Base-by-base conservation (phyloP, 2,113 vertebrate species). In the Vicugna pacos region DNA sequence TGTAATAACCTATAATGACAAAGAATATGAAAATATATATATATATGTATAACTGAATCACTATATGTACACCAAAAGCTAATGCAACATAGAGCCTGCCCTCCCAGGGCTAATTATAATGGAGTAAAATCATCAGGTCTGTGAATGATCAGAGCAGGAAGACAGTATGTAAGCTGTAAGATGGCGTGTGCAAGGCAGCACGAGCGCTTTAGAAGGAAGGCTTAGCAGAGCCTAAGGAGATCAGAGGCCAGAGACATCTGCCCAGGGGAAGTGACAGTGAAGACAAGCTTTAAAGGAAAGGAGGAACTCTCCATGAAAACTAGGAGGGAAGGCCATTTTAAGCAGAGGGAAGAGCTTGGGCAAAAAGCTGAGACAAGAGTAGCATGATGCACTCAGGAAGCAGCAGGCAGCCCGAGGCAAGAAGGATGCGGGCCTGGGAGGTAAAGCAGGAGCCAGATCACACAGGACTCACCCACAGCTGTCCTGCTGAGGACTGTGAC, bases 101-200 rank as follows among this genome's bases (percentile, higher is more conserved):
- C 16, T 89, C 85, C 28, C 20, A 19, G 24, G 65, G 54, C 70
- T 96, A 90, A 92, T 84, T 80, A 89, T 35, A 64, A 75, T 32
- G 28, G n/a, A 86, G 15, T 38, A 72, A 81, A 96, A 81, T 28
- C 93, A 17, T 38, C 20, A 81, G 46, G 50, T 62, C 72, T 80
- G 35, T 87, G 67, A 64, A 85, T 38, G 54, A 58, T 38, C 24
- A 22, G 3, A 52, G 26, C 4, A 30, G 50, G 32, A 15, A 76
- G 48, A 22, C 20, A 77, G 67, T 42, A 42, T 5, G 38, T 42
- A 6, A 3, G 7, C 28, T 48, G 2, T 35, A 13, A 30, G 64
- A 35, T 7, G 58, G 30, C 9, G 1, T 9, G 24, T 46, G 11
- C 19, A n/a, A 82, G 67, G 8, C 19, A 19, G 20, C 4, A 16